phyloP scores from a whole-genome alignment of 1,140 invertebrate genomes.

The Meloidogyne exigua region DNA sequence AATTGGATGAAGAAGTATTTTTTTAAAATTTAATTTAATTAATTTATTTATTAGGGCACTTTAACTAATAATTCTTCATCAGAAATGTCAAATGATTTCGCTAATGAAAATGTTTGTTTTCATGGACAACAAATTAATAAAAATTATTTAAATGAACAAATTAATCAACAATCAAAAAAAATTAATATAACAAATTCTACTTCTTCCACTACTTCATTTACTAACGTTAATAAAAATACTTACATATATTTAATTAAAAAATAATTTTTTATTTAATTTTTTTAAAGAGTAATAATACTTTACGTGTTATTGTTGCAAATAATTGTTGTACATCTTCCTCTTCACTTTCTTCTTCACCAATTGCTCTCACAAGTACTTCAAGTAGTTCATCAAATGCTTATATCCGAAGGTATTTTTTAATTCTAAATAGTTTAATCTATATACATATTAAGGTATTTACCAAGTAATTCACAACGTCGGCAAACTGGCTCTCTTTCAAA shows the following conservation, averaged over 20 bases:
- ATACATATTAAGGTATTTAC: constrained; percentile 13
- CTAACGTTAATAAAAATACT: neutral
- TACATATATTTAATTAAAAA: too few species aligned
- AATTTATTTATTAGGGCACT: constrained; percentile 7
- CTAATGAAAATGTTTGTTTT: neutral
- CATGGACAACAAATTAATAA: neutral
- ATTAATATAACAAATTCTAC: neutral
- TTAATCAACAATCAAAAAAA: neutral
- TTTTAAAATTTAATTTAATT: constrained; percentile 25
- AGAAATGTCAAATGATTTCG: neutral
- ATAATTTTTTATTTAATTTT: neutral
- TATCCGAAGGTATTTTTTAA: constrained; percentile 8
- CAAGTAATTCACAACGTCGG: constrained; percentile 10
- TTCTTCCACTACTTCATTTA: neutral
- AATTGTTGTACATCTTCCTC: constrained; percentile 10
- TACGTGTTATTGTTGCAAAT: neutral
- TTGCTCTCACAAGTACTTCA: constrained; percentile 16
- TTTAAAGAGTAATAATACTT: neutral
- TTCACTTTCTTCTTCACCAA: constrained; percentile 17
- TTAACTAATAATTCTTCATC: constrained; percentile 26
- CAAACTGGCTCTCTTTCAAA: neutral
- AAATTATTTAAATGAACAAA: neutral
- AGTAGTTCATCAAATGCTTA: neutral
- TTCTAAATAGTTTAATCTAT: neutral
- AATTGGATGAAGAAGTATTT: constrained; percentile 37